Evolutionary conservation across 2,888 invertebrate species (phyloP), one percentile per base, ranked within the genome.

Genomic region (Cotesia congregata): DNA sequence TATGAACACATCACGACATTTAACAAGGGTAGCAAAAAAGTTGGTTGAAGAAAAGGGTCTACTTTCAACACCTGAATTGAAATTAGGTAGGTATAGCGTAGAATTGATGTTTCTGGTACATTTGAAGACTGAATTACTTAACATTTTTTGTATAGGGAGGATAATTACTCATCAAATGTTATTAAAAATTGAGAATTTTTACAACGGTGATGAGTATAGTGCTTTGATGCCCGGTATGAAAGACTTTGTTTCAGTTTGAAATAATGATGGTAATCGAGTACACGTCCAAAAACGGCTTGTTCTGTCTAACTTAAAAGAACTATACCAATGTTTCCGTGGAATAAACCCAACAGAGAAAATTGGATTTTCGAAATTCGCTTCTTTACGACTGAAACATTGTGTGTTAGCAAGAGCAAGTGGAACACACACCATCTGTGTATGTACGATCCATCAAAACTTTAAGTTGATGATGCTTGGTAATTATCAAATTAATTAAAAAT

Each of bases 351-450:
- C 7, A 15, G 20, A 4, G 30, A 17, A 17, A 20, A 65, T 68
- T 15, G 39, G 39, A 15, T 68, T 68, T 68, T 6, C 87, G n/a
- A 69, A 20, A 41, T 78, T 80, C 76, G 5, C 79, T 72, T 2
- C 77, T 74, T 68, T 41, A 41, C 12, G 68, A 15, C 41, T 50
- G 5, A 7, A 15, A 17, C 17, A 68, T 41, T 68, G 50, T 68
- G 7, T 41, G 0, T 15, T 68, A 15, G 41, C 68, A 7, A 50
- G 68, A 7, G 12, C n/a, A 12, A 41, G 41, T 68, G 50, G 41
- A 15, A 68, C 50, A 41, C 50, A 68, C 17, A 41, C 41, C 6
- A 17, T 68, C 15, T 68, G 68, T 68, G 68, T 68, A 7, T 41
- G 50, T 68, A 17, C 15, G 1, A 68, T 68, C 4, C 50, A 41